Evolutionary conservation across 2,888 invertebrate genomes (phyloP).

Genomic region (Amblyjoppa proteus): DNA sequence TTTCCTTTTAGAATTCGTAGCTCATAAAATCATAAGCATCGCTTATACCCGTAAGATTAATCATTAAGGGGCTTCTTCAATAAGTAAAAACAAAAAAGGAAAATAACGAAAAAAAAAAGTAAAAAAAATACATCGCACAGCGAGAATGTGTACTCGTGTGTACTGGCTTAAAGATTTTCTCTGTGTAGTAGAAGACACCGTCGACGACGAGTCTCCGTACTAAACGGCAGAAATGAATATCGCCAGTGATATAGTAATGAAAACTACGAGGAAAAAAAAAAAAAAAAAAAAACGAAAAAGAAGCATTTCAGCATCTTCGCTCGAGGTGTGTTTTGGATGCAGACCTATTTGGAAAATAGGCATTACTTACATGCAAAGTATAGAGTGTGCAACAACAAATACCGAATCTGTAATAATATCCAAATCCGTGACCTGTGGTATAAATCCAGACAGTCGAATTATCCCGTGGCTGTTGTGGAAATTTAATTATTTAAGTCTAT

Average conservation of each 20-base stretch:
- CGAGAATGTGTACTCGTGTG: constrained; percentile 75
- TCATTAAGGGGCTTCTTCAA: constrained; percentile 74
- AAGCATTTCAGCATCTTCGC: constrained; percentile 19
- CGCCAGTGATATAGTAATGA: constrained; percentile 24
- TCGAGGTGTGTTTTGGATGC: constrained; percentile 80
- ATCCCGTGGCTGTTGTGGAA: constrained; percentile 28
- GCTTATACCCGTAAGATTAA: constrained; percentile 79
- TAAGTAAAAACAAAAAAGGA: constrained; percentile 17
- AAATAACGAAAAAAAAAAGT: constrained; percentile 63
- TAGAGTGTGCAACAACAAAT: constrained; percentile 89
- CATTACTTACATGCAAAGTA: constrained; percentile 97
- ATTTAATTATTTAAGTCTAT: constrained; percentile 45
- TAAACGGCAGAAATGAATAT: constrained; percentile 80
- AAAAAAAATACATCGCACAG: constrained; percentile 69
- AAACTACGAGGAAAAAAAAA: constrained; percentile 40
- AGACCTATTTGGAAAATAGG: constrained; percentile 89
- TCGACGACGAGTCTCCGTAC: constrained; percentile 73
- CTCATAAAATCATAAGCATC: constrained; percentile 83
- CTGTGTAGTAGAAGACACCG: constrained; percentile 69
- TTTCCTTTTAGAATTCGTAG: constrained; percentile 81
- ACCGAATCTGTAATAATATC: constrained; percentile 23
- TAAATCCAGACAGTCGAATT: constrained; percentile 37
- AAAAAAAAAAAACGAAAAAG: constrained; percentile 75
- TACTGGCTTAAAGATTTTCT: constrained; percentile 76
- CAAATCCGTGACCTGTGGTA: constrained; percentile 1